Evolutionary conservation across 2,797 vertebrate genomes (phyloP).

Genomic region (Meriones psammophilus): DNA sequence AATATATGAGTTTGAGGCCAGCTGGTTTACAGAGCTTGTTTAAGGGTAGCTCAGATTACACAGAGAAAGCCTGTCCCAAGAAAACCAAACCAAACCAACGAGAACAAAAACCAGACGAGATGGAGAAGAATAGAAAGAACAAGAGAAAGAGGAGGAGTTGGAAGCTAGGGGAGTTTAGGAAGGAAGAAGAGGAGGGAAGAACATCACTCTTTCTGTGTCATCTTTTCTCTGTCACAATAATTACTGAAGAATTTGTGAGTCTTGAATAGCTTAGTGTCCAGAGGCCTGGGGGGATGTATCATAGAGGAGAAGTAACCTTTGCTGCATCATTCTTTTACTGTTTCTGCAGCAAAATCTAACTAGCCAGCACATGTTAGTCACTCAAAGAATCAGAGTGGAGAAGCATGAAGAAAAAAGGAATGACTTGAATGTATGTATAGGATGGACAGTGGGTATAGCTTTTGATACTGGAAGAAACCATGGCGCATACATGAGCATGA

Average conservation of each 20-base stretch:
- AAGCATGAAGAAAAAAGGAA: neutral
- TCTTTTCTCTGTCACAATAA: neutral
- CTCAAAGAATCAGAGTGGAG: too few species aligned
- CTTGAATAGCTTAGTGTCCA: neutral
- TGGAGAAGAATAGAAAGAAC: neutral
- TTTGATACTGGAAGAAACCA: neutral
- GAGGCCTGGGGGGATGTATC: neutral
- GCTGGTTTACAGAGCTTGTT: neutral
- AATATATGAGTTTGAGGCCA: neutral
- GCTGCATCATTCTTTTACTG: neutral
- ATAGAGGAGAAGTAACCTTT: neutral
- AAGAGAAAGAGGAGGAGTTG: neutral
- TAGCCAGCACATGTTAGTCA: neutral
- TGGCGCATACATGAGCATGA: fast-evolving
- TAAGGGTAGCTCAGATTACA: too few species aligned
- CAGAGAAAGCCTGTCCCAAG: neutral
- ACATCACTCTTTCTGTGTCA: fast-evolving
- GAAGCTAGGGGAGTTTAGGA: neutral
- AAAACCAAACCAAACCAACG: neutral
- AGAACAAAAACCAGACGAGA: neutral
- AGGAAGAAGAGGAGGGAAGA: too few species aligned
- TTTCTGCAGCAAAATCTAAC: constrained; percentile 16
- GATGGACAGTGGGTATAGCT: neutral
- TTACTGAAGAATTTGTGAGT: neutral
- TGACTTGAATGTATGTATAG: neutral